Conservation (phyloP, 2,797 vertebrate genomes). For the Labroides dimidiatus region DNA sequence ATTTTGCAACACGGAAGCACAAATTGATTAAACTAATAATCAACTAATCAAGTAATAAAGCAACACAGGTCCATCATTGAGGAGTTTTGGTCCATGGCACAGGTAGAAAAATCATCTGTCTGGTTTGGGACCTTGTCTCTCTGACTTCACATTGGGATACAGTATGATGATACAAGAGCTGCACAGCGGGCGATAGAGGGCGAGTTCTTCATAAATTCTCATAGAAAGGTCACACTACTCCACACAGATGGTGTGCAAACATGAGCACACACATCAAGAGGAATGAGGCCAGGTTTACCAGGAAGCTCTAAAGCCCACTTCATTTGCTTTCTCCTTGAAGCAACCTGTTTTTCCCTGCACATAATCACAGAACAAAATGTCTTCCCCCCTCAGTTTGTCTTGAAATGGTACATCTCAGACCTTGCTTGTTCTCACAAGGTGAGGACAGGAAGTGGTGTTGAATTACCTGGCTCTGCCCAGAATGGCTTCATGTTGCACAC, state of each 20-base stretch:
- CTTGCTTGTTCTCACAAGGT: constrained; percentile 51
- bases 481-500: constrained; percentile 64
- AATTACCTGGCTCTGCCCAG: constrained; percentile 58
- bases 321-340: constrained; percentile 70
- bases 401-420: constrained; percentile 39
- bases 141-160: neutral
- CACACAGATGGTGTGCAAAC: constrained; percentile 39
- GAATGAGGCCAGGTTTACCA: constrained; percentile 40
- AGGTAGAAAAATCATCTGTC: too few relatives aligned
- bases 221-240: constrained; percentile 31
- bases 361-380: constrained; percentile 48
- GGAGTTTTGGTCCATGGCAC: too few relatives aligned
- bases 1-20: too few relatives aligned
- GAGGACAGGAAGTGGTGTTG: constrained; percentile 68
- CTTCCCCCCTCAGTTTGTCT: constrained; percentile 25
- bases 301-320: constrained; percentile 46
- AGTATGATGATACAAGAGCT: neutral
- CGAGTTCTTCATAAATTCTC: constrained; percentile 15
- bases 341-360: constrained; percentile 40
- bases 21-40: too few relatives aligned
- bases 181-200: neutral
- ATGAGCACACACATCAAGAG: constrained; percentile 23
- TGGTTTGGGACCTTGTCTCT: neutral
- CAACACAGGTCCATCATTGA: too few relatives aligned
- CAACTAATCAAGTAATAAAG: too few relatives aligned